These are phyloP conservation scores for Sinotaia quadrata DNA, from an alignment of 2,888 invertebrate species.

Conservation along the genomic window DNA sequence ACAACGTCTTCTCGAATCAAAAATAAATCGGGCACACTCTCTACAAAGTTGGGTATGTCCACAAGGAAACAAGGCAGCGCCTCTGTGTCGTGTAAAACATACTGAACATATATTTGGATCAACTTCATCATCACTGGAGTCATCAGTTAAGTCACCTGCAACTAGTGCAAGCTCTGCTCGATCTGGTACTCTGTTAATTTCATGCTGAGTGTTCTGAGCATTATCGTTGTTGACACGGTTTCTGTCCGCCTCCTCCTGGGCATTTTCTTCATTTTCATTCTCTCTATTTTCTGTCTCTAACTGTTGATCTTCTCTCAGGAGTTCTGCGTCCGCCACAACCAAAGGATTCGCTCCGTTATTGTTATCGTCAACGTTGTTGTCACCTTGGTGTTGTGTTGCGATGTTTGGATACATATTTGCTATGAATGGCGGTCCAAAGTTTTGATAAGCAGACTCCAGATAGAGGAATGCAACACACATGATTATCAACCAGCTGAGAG, in stretches of 20 bases:
- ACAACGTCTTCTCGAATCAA: conserved; percentile 18
- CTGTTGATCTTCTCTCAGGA: conserved; percentile 28
- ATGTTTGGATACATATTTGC: no score
- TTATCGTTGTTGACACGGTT: conserved; percentile 37
- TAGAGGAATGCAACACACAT: conserved; percentile 33
- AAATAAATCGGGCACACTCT: conserved; percentile 28
- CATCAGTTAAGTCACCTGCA: background rate
- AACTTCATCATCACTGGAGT: conserved; percentile 25
- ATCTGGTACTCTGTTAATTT: conserved; percentile 25
- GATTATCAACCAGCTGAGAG: conserved; percentile 38
- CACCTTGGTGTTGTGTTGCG: background rate
- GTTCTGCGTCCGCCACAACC: conserved; percentile 24
- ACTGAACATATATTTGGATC: conserved; percentile 27
- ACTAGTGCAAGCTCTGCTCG: background rate
- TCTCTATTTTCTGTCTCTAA: conserved; percentile 41
- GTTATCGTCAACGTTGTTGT: background rate
- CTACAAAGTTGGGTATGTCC: conserved; percentile 33
- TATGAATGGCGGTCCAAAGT: conserved; percentile 4
- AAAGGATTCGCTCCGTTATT: conserved; percentile 10
- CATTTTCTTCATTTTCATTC: conserved; percentile 47
- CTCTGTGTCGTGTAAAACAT: conserved; percentile 25
- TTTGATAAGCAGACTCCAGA: conserved; percentile 31
- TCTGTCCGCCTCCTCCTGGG: conserved; percentile 43
- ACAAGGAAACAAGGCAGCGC: conserved; percentile 32
- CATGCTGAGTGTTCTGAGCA: conserved; percentile 33